These are phyloP conservation scores for Caenorhabditis inopinata DNA, from an alignment of 1,140 invertebrate species.

Conservation along the genomic window DNA sequence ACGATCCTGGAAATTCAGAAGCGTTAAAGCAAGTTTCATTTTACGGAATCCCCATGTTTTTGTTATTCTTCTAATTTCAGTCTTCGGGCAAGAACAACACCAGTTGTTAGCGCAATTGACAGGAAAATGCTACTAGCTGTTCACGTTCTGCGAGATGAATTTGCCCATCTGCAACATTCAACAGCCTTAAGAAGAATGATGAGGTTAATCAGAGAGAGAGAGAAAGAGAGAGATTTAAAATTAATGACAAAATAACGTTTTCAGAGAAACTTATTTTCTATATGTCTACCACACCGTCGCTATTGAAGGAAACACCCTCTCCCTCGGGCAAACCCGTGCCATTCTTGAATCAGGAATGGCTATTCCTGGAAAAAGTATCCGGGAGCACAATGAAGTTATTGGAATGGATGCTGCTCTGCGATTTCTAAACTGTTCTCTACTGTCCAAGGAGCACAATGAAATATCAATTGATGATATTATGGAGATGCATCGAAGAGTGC, in stretches of 20 bases:
- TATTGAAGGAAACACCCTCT: constrained; percentile 96
- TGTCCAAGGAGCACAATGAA: constrained; percentile 67
- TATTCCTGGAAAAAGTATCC: constrained; percentile 86
- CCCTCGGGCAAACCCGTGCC: constrained; percentile 84
- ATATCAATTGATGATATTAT: constrained; percentile 83
- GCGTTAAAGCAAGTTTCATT: constrained; percentile 71
- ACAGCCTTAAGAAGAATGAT: constrained; percentile 77
- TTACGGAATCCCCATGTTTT: neutral
- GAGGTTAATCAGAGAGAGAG: too few relatives aligned
- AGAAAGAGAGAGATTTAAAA: constrained; percentile 76
- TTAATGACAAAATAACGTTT: constrained; percentile 45
- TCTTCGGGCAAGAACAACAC: constrained; percentile 80
- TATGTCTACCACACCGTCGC: constrained; percentile 96
- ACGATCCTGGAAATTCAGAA: constrained; percentile 78
- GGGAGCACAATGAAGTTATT: constrained; percentile 87
- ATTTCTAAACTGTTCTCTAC: constrained; percentile 86
- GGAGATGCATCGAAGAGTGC: constrained; percentile 85
- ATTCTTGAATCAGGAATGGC: constrained; percentile 87
- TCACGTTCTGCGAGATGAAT: constrained; percentile 69
- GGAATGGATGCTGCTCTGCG: constrained; percentile 90
- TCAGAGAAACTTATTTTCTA: constrained; percentile 71
- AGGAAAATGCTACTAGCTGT: constrained; percentile 77
- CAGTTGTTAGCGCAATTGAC: constrained; percentile 87
- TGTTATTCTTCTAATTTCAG: constrained; percentile 48
- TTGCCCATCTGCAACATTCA: constrained; percentile 29